Evolutionary conservation across 2,113 vertebrate species (phyloP).

Genomic region (Platanista minor): DNA sequence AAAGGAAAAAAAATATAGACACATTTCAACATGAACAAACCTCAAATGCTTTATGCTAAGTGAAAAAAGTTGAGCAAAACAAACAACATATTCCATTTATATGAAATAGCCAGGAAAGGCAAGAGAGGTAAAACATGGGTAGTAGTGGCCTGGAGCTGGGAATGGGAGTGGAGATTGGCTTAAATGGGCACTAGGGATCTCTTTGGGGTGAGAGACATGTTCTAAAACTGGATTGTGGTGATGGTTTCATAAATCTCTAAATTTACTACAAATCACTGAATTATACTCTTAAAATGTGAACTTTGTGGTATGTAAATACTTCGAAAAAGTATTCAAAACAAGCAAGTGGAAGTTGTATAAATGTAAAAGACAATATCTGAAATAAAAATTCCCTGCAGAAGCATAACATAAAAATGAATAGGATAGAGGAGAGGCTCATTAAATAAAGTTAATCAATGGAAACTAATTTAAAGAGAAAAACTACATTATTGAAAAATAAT

Average conservation of each 20-base stretch:
- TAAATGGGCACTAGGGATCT: neutral
- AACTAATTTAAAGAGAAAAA: neutral
- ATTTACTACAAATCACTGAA: neutral
- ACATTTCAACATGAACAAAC: neutral
- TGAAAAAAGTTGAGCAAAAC: neutral
- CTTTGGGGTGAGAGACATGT: neutral
- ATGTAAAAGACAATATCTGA: neutral
- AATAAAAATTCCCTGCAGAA: neutral
- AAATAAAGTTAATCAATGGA: neutral
- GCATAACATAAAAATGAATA: neutral
- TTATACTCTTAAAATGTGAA: neutral
- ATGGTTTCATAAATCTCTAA: neutral
- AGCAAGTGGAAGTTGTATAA: neutral
- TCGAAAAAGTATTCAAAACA: neutral
- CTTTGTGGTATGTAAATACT: neutral
- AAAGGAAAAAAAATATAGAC: neutral
- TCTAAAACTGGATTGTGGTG: neutral
- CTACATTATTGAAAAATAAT: neutral
- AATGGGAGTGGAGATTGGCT: neutral
- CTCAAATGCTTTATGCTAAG: neutral
- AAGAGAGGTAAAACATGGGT: neutral
- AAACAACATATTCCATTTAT: neutral
- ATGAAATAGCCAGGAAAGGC: neutral
- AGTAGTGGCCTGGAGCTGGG: neutral
- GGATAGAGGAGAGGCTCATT: neutral